Conservation (phyloP, 2,797 vertebrate genomes). For the Thamnophis elegans region DNA sequence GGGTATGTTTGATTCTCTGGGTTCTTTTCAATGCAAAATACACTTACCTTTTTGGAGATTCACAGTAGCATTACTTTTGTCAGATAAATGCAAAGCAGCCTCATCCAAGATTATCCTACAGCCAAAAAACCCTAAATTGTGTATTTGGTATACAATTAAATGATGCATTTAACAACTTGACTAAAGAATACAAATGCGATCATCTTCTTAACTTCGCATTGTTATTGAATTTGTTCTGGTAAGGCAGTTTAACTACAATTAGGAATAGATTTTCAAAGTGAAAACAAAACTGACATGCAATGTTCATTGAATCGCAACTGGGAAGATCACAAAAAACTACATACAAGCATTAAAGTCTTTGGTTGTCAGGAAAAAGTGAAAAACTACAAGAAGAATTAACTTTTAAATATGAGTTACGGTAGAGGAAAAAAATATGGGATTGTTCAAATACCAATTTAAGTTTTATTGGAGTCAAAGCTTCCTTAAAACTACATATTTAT, state of each 20-base stretch:
- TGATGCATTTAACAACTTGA: background rate
- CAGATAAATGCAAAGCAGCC: slow-evolving; percentile 91
- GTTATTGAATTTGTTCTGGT: background rate
- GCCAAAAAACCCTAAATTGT: background rate
- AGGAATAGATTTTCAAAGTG: background rate
- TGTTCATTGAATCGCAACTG: background rate
- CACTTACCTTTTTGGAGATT: slow-evolving; percentile 87
- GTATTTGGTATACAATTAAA: background rate
- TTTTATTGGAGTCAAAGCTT: background rate
- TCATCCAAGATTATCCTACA: slow-evolving; percentile 96
- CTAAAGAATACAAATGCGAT: background rate
- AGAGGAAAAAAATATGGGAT: background rate
- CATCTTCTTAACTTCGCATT: background rate
- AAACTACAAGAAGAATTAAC: background rate
- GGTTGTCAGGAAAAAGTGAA: background rate
- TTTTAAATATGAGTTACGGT: background rate
- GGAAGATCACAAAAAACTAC: background rate
- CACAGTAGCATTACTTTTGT: slow-evolving; percentile 86
- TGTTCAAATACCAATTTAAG: background rate
- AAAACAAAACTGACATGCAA: background rate
- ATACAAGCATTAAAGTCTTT: background rate
- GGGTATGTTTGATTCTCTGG: slow-evolving; percentile 13
- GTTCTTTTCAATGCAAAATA: slow-evolving; percentile 1
- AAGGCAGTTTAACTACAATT: background rate
- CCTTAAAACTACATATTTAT: background rate